phyloP scores from a whole-genome alignment of 2,888 invertebrate genomes.

The Apamea epomidion region DNA sequence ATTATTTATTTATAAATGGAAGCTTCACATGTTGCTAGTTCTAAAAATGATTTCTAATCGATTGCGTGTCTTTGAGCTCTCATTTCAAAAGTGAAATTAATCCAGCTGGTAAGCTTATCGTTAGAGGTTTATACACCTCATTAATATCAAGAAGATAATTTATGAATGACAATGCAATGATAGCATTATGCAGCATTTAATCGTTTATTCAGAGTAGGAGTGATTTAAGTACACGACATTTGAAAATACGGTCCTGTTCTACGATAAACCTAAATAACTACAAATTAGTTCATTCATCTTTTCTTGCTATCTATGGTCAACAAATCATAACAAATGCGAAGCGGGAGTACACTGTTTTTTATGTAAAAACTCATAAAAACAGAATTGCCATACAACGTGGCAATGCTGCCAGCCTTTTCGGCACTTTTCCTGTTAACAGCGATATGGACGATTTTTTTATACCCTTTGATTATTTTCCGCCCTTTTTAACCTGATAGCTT shows the following conservation, averaged over 20 bases:
- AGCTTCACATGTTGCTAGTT: not conserved
- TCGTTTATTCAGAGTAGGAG: constrained; percentile 46
- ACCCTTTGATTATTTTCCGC: not conserved
- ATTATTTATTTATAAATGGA: too few relatives aligned
- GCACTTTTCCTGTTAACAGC: not conserved
- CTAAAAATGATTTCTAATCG: not conserved
- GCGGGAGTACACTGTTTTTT: not conserved
- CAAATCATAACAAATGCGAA: not conserved
- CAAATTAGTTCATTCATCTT: constrained; percentile 2
- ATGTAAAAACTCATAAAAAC: not conserved
- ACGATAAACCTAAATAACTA: constrained; percentile 21
- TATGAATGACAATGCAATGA: constrained; percentile 30
- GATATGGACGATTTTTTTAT: not conserved
- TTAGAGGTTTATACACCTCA: not conserved
- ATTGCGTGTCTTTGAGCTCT: not conserved
- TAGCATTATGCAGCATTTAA: constrained; percentile 37
- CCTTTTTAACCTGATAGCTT: not conserved
- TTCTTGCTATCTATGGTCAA: not conserved
- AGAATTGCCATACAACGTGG: not conserved
- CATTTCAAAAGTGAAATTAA: constrained; percentile 12
- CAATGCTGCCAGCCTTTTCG: not conserved
- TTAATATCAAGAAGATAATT: constrained; percentile 31
- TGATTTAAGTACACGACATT: constrained; percentile 43
- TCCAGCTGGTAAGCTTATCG: not conserved
- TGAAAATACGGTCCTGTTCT: constrained; percentile 18